A percentile compares a stretch with the other conserved stretches of the same genome.
Conservation (phyloP, 2,888 invertebrate species). For the Steinernema hermaphroditum region DNA sequence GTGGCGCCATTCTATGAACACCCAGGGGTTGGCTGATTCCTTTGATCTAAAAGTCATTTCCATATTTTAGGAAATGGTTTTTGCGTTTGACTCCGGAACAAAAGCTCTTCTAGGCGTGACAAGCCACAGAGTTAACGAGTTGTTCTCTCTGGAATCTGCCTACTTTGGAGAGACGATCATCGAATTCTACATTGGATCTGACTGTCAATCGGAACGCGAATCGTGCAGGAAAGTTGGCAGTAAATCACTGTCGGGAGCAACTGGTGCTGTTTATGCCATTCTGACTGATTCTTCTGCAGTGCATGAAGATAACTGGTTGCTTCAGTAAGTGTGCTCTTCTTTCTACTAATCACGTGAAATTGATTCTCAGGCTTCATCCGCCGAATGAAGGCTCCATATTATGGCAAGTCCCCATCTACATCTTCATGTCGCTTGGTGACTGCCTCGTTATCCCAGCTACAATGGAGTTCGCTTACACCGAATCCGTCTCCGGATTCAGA, state of each 20-base stretch:
- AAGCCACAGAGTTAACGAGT: background rate
- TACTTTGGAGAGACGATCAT: background rate
- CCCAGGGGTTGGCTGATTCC: background rate
- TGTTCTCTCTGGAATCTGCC: background rate
- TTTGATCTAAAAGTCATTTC: background rate
- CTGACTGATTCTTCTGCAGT: too few relatives aligned
- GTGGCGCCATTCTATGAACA: background rate
- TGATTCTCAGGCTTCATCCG: background rate
- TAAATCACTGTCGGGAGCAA: background rate
- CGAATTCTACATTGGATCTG: background rate
- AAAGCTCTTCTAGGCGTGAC: background rate
- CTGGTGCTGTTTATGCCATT: background rate
- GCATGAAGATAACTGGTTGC: background rate
- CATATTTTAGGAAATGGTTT: background rate
- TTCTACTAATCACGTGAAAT: background rate
- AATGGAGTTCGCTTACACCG: background rate
- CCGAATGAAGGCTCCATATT: background rate
- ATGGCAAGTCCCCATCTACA: background rate
- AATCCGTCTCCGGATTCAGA: background rate
- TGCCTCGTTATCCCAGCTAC: background rate
- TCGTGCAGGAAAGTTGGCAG: background rate
- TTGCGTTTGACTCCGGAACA: background rate
- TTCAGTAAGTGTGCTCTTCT: background rate
- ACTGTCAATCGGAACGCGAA: too few relatives aligned
- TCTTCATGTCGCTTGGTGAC: background rate